Conservation (phyloP, 2,113 vertebrate genomes). For the Rattus norvegicus region GRCr8 NC_086022.1:126793501-126794000, state of each 20-base stretch:
- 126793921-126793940: slow-evolving; percentile 68
- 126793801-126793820: slow-evolving; percentile 17
- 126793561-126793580: neutral
- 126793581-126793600: neutral
- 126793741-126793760: neutral
- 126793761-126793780: slow-evolving; percentile 1
- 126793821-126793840: slow-evolving; percentile 11
- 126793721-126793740: slow-evolving; percentile 32
- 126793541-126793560: neutral
- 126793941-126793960: neutral
- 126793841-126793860: slow-evolving; percentile 33
- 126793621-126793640: slow-evolving; percentile 31
- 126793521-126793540: neutral
- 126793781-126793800: slow-evolving; percentile 38
- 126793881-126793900: neutral
- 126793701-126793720: slow-evolving; percentile 48
- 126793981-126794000: slow-evolving; percentile 62
- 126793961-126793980: neutral
- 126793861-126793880: neutral
- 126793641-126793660: slow-evolving; percentile 28
- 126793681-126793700: neutral
- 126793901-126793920: neutral
- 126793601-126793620: slow-evolving; percentile 30
- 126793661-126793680: neutral
- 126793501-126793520: neutral